Percentiles rank a stretch among this genome's conserved stretches.
These are phyloP conservation scores for Eurypyga helias DNA, from an alignment of 2,113 vertebrate species.

Conservation along the genomic window DNA sequence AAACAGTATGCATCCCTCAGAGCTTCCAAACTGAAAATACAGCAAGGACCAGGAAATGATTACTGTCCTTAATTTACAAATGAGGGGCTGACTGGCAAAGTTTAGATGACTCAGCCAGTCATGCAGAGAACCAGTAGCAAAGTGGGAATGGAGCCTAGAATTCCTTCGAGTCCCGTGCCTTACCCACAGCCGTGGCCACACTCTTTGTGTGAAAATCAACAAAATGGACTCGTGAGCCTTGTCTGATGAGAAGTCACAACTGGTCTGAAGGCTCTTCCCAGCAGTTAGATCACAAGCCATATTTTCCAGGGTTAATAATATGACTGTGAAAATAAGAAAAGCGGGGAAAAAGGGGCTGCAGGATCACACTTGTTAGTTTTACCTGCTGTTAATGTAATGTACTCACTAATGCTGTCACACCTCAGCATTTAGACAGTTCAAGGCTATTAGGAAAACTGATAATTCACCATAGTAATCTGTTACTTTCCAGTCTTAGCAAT, in stretches of 20 bases:
- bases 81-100: background rate
- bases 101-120: conserved; percentile 27
- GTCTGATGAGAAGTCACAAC: conserved; percentile 1
- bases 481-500: conserved; percentile 12
- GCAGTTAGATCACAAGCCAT: background rate
- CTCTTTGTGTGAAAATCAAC: background rate
- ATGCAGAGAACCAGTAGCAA: background rate
- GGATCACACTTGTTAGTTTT: conserved; percentile 9
- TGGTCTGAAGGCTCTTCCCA: background rate
- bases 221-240: background rate
- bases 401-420: background rate
- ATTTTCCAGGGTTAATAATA: conserved; percentile 14
- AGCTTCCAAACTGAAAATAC: background rate
- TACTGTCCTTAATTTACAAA: conserved; percentile 19
- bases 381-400: conserved; percentile 37
- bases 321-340: background rate
- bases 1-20: background rate
- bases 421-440: conserved; percentile 21
- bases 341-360: background rate
- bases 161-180: background rate
- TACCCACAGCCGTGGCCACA: background rate
- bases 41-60: background rate
- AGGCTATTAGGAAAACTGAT: conserved; percentile 42
- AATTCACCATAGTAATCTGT: conserved; percentile 22
- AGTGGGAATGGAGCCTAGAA: conserved; percentile 36